Conservation (phyloP, 2,797 vertebrate species). For the Delichon dasypus region DNA sequence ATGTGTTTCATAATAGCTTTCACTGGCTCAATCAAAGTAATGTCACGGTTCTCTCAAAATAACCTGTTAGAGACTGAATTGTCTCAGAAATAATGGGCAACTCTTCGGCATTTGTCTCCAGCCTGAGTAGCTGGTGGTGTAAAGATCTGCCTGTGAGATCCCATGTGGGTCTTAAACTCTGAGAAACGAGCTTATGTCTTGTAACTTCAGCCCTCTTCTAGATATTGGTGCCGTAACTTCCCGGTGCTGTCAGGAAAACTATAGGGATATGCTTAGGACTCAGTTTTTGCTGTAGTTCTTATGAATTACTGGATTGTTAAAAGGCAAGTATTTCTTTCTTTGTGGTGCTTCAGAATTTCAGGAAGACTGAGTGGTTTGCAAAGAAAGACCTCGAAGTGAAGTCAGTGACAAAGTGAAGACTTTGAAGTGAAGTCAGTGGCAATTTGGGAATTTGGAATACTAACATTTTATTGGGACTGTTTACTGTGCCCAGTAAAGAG, state of each 20-base stretch:
- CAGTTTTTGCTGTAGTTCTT: neutral
- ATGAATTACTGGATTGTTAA: neutral
- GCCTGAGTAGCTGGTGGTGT: neutral
- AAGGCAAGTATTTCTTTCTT: neutral
- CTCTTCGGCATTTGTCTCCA: neutral
- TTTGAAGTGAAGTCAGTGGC: neutral
- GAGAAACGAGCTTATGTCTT: neutral
- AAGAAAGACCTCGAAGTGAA: neutral
- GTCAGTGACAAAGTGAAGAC: neutral
- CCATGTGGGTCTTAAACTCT: neutral
- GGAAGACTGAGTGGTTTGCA: neutral
- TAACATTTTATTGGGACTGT: neutral
- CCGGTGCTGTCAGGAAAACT: neutral
- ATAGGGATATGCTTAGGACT: neutral
- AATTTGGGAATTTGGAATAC: neutral
- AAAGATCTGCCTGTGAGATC: neutral
- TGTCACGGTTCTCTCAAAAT: neutral
- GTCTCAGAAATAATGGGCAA: neutral
- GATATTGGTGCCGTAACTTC: neutral
- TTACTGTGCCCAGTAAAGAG: neutral
- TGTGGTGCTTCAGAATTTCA: accelerated
- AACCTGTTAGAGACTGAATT: neutral
- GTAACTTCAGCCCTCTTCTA: neutral
- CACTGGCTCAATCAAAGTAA: neutral
- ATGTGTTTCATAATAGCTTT: neutral